Evolutionary conservation across 2,888 invertebrate genomes (phyloP), one percentile per base, ranked within the genome.

Genomic region (Leucoptera coffeella): DNA sequence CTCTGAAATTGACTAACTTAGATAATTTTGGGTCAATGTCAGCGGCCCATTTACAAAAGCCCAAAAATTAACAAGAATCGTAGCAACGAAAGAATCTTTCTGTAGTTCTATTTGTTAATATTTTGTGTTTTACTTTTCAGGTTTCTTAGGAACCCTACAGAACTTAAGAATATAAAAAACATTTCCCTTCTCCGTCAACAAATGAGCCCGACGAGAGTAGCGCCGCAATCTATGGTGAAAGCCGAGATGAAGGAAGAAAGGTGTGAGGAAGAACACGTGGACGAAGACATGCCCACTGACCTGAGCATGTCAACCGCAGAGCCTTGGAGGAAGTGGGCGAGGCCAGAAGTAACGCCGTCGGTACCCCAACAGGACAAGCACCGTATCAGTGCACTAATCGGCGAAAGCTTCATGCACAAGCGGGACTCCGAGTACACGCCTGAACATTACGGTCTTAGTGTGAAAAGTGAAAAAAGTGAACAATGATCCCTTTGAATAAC

Each of bases 151-250:
- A 92, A 93, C 56, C 93, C 94, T 27, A 86, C 88, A 20, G 93
- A 92, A 62, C 73, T 95, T 43, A 93, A 93, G 49, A 92, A 88
- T 56, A 93, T 94, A 36, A 92, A 92, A 55, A 92, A 92, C 51
- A 91, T 92, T 42, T 91, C 91, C 6, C 64, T 91, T 32, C 61
- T 93, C 38, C 75, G 91, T 25, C 90, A 91, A 52, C 85, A 83
- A 54, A 81, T 82, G 80, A 76, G 78, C 40, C 78, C 76, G 35
- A 75, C 78, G n/a, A 57, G 74, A 30, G 64, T 64, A 12, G 45
- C 54, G 8, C 50, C 55, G 20, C 64, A 59, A 34, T 42, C 59
- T 4, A 40, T 52, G 2, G 54, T 67, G 1, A 72, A 73, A 39
- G 55, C 67, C 14, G 72, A 72, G 44, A 61, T 62, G 51, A 61